Percentiles rank a stretch among this genome's conserved stretches.
These are phyloP conservation scores for Mongoloraphidia duomilia DNA, from an alignment of 2,888 invertebrate species.

Conservation along the genomic window DNA sequence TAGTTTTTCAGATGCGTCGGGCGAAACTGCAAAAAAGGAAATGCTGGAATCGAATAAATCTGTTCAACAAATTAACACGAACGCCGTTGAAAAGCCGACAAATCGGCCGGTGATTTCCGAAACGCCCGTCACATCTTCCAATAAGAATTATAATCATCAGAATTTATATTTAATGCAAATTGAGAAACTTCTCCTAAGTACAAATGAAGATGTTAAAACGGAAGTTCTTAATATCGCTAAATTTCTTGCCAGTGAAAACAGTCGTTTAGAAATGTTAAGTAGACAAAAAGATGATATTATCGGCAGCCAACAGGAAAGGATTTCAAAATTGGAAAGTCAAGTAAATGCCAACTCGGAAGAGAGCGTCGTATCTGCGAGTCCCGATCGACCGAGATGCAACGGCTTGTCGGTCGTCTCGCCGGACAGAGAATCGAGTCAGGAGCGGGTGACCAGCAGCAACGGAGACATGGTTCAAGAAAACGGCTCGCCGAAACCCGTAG, in stretches of 20 bases:
- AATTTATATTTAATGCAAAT: slow-evolving; percentile 21
- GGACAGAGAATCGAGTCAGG: slow-evolving; percentile 2
- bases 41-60: too few relatives aligned
- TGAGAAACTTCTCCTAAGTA: slow-evolving; percentile 22
- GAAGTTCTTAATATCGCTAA: slow-evolving; percentile 23
- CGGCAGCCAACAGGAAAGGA: slow-evolving; percentile 21
- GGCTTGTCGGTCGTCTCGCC: background rate
- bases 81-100: too few relatives aligned
- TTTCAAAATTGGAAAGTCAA: slow-evolving; percentile 18
- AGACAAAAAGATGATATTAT: slow-evolving; percentile 25
- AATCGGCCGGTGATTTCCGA: too few relatives aligned
- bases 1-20: slow-evolving; percentile 28
- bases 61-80: too few relatives aligned
- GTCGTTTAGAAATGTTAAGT: slow-evolving; percentile 20
- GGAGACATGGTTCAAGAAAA: background rate
- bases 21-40: slow-evolving; percentile 5
- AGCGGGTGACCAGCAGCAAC: slow-evolving; percentile 6
- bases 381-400: too few relatives aligned
- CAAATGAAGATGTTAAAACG: slow-evolving; percentile 19
- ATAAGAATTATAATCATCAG: too few relatives aligned
- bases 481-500: background rate
- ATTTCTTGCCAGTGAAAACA: slow-evolving; percentile 23
- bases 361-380: background rate
- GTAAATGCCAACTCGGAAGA: background rate
- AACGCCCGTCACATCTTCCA: too few relatives aligned